Evolutionary conservation across 1,140 invertebrate species (phyloP).

Genomic region (Drosophila truncata): DNA sequence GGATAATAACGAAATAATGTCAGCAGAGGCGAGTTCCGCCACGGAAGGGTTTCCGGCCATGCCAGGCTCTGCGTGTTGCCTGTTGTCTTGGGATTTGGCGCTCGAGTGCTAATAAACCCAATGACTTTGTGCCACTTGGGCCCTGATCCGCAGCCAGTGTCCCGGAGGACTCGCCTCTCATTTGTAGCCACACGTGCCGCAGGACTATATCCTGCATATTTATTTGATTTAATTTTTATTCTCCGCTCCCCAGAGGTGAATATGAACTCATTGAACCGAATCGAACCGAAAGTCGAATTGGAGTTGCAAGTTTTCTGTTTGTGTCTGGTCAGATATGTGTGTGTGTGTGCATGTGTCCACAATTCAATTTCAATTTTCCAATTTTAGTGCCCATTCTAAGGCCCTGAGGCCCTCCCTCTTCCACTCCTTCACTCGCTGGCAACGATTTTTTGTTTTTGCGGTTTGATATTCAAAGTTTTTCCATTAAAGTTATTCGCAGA

Average conservation of each 20-base stretch:
- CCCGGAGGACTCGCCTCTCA: slow-evolving; percentile 13
- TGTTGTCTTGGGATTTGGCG: slow-evolving; percentile 22
- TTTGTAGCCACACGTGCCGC: slow-evolving; percentile 38
- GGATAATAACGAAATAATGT: slow-evolving; percentile 84
- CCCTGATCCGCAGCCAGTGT: slow-evolving; percentile 35
- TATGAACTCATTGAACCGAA: slow-evolving; percentile 48
- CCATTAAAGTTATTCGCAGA: slow-evolving; percentile 81
- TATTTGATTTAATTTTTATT: slow-evolving; percentile 45
- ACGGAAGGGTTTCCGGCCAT: slow-evolving; percentile 64
- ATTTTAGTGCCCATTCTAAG: slow-evolving; percentile 58
- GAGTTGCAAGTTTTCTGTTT: slow-evolving; percentile 37
- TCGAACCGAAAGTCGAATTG: slow-evolving; percentile 24
- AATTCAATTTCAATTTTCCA: slow-evolving; percentile 83
- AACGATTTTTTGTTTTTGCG: slow-evolving; percentile 67
- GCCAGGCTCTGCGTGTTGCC: slow-evolving; percentile 1
- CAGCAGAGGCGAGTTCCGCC: slow-evolving; percentile 55
- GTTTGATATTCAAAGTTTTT: slow-evolving; percentile 84
- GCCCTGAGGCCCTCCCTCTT: slow-evolving; percentile 6
- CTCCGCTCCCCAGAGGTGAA: slow-evolving; percentile 39
- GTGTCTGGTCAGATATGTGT: slow-evolving; percentile 39
- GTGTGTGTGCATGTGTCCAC: slow-evolving; percentile 48
- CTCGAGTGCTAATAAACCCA: slow-evolving; percentile 76
- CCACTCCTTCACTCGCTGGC: slow-evolving; percentile 3
- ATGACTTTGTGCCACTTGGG: slow-evolving; percentile 77
- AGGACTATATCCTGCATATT: slow-evolving; percentile 47